Conservation (phyloP, 2,888 invertebrate genomes). For the Drosophila limbata region DNA sequence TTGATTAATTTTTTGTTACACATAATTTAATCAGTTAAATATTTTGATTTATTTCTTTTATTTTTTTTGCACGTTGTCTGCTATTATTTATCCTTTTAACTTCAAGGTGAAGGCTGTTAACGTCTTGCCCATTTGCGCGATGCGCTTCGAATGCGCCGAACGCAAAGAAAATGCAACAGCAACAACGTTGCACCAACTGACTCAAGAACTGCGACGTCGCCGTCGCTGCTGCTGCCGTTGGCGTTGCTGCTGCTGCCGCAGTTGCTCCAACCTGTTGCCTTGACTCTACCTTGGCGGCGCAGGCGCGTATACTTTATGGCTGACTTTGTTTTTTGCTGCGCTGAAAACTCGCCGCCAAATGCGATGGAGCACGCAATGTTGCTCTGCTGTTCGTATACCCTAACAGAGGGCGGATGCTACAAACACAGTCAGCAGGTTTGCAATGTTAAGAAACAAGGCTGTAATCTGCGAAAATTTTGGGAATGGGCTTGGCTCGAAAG, state of each 20-base stretch:
- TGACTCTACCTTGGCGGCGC: conserved; percentile 63
- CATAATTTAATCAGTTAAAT: background rate
- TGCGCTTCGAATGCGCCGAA: conserved; percentile 58
- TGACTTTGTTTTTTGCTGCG: conserved; percentile 24
- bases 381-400: conserved; percentile 55
- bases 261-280: conserved; percentile 59
- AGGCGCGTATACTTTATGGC: conserved; percentile 29
- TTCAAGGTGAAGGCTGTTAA: conserved; percentile 33
- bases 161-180: conserved; percentile 43
- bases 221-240: conserved; percentile 9
- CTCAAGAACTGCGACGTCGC: conserved; percentile 40
- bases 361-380: conserved; percentile 64
- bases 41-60: background rate
- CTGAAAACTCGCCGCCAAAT: conserved; percentile 44
- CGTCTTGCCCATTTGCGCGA: conserved; percentile 64
- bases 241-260: conserved; percentile 13
- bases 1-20: background rate
- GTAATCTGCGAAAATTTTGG: background rate
- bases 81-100: conserved; percentile 10
- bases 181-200: conserved; percentile 43
- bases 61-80: background rate
- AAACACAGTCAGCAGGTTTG: conserved; percentile 13
- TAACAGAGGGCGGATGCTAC: background rate
- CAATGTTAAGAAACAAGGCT: background rate
- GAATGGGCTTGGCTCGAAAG: background rate